Evolutionary conservation across 2,888 invertebrate species (phyloP), one percentile per base, ranked within the genome.

Genomic region (Acanthacorydalis orientalis): DNA sequence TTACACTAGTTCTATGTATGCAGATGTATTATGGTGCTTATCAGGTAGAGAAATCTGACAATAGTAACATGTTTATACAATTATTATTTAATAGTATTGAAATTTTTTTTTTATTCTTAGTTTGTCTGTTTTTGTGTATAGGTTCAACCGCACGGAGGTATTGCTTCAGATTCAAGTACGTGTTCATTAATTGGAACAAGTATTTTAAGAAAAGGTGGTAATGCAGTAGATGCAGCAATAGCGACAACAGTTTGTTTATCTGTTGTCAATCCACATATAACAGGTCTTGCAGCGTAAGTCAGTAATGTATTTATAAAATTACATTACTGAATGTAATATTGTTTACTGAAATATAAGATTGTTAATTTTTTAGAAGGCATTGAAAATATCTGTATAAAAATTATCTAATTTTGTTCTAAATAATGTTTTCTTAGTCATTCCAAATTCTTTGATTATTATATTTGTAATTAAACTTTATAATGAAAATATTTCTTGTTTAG

Each of bases 241-340:
- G 80, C 80, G 34, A 73, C 81, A 44, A 74, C 81, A 39, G 71
- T 88, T 49, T 89, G 88, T 63, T 72, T 83, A 53, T 75, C 80
- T 43, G 79, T 85, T 34, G 72, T 80, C 15, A 73, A 80, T 53
- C 82, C 83, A 45, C 83, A 86, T 58, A 68, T 74, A 54, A 80
- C 82, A 31, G 80, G 86, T 34, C 67, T 87, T 38, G 86, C 87
- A 60, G 84, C 84, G 86, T 85, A 64, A 64, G 73, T 66, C 49
- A 37, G n/a, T n/a, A n/a, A n/a, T n/a, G n/a, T n/a, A n/a, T n/a
- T n/a, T n/a, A n/a, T n/a, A n/a, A n/a, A n/a, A n/a, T n/a, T n/a
- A n/a, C n/a, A n/a, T n/a, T n/a, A n/a, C n/a, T n/a, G n/a, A n/a
- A n/a, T n/a, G n/a, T n/a, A n/a, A n/a, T n/a, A n/a, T n/a, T n/a